Conservation (phyloP, 2,113 vertebrate genomes). For the Cololabis saira region DNA sequence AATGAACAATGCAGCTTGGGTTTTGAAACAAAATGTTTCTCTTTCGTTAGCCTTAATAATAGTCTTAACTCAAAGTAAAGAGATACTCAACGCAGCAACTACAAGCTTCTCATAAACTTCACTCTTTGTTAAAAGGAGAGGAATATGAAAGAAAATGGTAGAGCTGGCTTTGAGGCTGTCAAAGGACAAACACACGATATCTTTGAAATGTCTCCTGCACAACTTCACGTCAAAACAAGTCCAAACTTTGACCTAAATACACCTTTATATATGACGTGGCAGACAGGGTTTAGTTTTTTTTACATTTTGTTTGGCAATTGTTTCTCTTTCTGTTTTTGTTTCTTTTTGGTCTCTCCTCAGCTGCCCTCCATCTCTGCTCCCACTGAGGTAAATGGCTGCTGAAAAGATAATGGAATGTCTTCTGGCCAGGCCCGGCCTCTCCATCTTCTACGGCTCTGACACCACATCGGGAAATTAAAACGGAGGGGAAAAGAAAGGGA, state of each 20-base stretch:
- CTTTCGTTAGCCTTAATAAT: too few relatives aligned
- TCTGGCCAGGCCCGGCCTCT: constrained; percentile 66
- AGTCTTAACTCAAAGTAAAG: too few relatives aligned
- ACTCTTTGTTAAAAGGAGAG: neutral
- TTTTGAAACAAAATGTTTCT: neutral
- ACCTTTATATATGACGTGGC: constrained; percentile 21
- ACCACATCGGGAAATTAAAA: constrained; percentile 79
- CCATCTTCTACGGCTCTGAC: constrained; percentile 70
- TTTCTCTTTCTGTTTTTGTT: constrained; percentile 53
- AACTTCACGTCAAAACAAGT: constrained; percentile 10
- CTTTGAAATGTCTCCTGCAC: neutral
- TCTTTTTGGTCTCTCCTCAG: constrained; percentile 49
- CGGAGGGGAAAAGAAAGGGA: constrained; percentile 7
- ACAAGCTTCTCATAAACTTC: too few relatives aligned
- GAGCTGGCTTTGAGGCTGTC: too few relatives aligned
- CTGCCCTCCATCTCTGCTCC: constrained; percentile 48
- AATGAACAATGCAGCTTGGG: neutral
- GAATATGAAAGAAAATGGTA: neutral
- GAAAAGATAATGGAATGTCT: constrained; percentile 84
- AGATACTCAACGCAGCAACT: too few relatives aligned
- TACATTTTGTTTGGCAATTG: constrained; percentile 43
- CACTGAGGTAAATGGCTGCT: constrained; percentile 79
- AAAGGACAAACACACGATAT: too few relatives aligned
- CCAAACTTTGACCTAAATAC: constrained; percentile 24
- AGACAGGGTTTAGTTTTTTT: constrained; percentile 44